Percentiles rank a stretch among this genome's conserved stretches.
Conservation (phyloP, 1,140 invertebrate genomes). For the Monochamus saltuarius region DNA sequence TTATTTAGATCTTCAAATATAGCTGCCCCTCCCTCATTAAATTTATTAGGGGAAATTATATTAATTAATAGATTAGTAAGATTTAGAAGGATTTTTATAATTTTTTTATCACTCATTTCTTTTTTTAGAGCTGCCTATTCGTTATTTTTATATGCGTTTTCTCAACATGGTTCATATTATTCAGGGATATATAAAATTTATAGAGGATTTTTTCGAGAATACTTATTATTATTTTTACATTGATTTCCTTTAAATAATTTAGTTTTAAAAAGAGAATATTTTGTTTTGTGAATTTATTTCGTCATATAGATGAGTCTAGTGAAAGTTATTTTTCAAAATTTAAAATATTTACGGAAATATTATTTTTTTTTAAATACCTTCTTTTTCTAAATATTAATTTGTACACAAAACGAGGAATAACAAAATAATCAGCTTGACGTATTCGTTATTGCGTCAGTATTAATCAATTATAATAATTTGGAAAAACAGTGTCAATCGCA, state of each 20-base stretch:
- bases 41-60: constrained; percentile 59
- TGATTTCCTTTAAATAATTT: constrained; percentile 62
- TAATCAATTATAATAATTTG: too few species aligned
- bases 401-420: too few species aligned
- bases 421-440: too few species aligned
- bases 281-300: constrained; percentile 57
- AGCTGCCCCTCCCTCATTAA: constrained; percentile 52
- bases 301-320: too few species aligned
- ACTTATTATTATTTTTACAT: constrained; percentile 61
- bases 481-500: too few species aligned
- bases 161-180: constrained; percentile 58
- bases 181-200: constrained; percentile 51
- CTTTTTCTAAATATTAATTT: too few species aligned
- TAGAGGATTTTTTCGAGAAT: constrained; percentile 54
- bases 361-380: too few species aligned
- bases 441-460: too few species aligned
- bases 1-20: constrained; percentile 57
- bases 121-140: constrained; percentile 55
- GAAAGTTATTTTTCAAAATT: too few species aligned
- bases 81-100: constrained; percentile 53
- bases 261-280: constrained; percentile 57
- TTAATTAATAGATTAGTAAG: constrained; percentile 59
- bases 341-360: too few species aligned
- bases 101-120: constrained; percentile 55
- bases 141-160: constrained; percentile 58